Evolutionary conservation across 2,888 invertebrate genomes (phyloP).

Genomic region (Melinopterus prodromus): DNA sequence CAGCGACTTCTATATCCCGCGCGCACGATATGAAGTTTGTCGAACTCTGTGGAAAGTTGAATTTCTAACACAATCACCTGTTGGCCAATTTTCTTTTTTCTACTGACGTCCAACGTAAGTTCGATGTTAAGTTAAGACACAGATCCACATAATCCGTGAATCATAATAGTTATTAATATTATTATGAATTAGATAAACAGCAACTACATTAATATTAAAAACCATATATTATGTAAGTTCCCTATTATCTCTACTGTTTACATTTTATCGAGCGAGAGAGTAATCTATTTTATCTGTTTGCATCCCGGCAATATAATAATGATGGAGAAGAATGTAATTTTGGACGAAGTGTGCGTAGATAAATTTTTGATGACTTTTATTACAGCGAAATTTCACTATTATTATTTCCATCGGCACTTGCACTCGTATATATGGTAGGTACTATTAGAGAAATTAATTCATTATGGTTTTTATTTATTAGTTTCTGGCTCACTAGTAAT

Average conservation of each 20-base stretch:
- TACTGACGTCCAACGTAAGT: not conserved
- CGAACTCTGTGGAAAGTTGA: not conserved
- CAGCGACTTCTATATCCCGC: not conserved
- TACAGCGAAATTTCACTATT: not conserved
- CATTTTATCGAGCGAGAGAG: not conserved
- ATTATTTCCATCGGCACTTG: too few relatives aligned
- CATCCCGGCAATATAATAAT: not conserved
- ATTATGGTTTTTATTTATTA: too few relatives aligned
- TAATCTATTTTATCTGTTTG: constrained; percentile 4
- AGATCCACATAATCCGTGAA: not conserved
- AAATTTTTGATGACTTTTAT: not conserved
- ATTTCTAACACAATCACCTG: not conserved
- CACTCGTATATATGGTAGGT: too few relatives aligned
- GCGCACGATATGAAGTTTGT: not conserved
- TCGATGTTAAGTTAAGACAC: not conserved
- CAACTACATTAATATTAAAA: not conserved
- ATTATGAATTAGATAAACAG: not conserved
- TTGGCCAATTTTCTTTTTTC: not conserved
- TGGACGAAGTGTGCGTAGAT: not conserved
- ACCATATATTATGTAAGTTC: not conserved
- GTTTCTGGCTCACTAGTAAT: too few relatives aligned
- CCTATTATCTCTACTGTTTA: not conserved
- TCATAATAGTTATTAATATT: not conserved
- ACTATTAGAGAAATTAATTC: too few relatives aligned
- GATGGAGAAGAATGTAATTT: not conserved